These are phyloP conservation scores for Hypotaenidia philippensis DNA, from an alignment of 2,797 vertebrate genomes.

Conservation along the genomic window DNA sequence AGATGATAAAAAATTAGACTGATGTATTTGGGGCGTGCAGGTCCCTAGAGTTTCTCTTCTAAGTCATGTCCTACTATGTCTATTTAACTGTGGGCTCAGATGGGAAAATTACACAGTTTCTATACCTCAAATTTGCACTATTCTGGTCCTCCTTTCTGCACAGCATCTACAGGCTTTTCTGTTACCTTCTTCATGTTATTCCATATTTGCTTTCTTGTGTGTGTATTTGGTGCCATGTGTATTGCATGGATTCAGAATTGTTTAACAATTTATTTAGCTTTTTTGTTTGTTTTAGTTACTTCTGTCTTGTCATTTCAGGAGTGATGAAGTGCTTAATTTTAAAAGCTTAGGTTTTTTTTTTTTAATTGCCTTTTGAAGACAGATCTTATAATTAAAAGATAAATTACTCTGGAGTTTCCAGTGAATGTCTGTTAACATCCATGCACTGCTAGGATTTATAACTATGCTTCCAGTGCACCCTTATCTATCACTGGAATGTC, in stretches of 20 bases:
- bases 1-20: background rate
- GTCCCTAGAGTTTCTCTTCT: background rate
- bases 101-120: background rate
- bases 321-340: background rate
- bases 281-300: background rate
- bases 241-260: background rate
- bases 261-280: background rate
- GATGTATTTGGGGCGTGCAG: fast-evolving
- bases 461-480: background rate
- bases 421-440: background rate
- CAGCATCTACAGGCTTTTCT: background rate
- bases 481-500: background rate
- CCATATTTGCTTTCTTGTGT: background rate
- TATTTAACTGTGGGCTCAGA: background rate
- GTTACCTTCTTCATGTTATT: background rate
- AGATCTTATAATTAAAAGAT: background rate
- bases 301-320: background rate
- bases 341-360: background rate
- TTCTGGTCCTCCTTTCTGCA: background rate
- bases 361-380: background rate
- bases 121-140: background rate
- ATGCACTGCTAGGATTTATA: background rate
- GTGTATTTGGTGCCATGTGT: background rate
- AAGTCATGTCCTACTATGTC: background rate
- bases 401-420: background rate